phyloP scores from a whole-genome alignment of 1,140 invertebrate genomes.

The Drosophila seguyi region DNA sequence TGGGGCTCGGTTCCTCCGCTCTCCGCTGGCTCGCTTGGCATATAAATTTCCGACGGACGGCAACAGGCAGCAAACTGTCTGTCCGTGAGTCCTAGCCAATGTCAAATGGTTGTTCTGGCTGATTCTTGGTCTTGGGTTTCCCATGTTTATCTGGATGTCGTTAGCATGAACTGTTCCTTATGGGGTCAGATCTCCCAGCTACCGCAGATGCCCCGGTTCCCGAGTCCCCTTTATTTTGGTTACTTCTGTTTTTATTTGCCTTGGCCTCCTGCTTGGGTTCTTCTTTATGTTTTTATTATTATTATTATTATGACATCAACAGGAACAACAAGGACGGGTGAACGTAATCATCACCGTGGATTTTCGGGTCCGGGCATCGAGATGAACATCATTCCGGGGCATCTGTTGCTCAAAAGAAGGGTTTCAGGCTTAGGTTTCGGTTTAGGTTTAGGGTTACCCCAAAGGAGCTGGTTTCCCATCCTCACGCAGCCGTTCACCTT shows the following conservation, averaged over 20 bases:
- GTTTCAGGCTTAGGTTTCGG: slow-evolving; percentile 17
- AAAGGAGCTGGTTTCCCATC: slow-evolving; percentile 16
- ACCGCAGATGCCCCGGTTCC: slow-evolving; percentile 17
- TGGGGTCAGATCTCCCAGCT: slow-evolving; percentile 21
- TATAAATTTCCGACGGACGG: slow-evolving; percentile 63
- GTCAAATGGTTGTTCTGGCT: slow-evolving; percentile 65
- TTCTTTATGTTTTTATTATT: slow-evolving; percentile 29
- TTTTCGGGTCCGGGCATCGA: not conserved
- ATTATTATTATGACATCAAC: slow-evolving; percentile 62
- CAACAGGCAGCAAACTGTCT: slow-evolving; percentile 45
- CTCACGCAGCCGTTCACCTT: slow-evolving; percentile 15
- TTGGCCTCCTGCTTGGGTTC: slow-evolving; percentile 21
- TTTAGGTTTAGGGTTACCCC: slow-evolving; percentile 15
- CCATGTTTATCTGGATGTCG: slow-evolving; percentile 71
- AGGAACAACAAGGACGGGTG: slow-evolving; percentile 30
- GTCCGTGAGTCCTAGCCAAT: slow-evolving; percentile 63
- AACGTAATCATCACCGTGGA: slow-evolving; percentile 39
- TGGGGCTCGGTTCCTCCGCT: slow-evolving; percentile 11
- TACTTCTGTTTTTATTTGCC: slow-evolving; percentile 66
- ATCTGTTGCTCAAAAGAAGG: slow-evolving; percentile 66
- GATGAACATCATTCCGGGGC: slow-evolving; percentile 28
- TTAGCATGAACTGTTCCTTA: slow-evolving; percentile 59
- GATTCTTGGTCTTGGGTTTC: slow-evolving; percentile 22
- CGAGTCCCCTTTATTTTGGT: slow-evolving; percentile 53
- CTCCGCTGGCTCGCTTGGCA: slow-evolving; percentile 7